Evolutionary conservation across 2,888 invertebrate species (phyloP).

Genomic region (Tetragonisca angustula): DNA sequence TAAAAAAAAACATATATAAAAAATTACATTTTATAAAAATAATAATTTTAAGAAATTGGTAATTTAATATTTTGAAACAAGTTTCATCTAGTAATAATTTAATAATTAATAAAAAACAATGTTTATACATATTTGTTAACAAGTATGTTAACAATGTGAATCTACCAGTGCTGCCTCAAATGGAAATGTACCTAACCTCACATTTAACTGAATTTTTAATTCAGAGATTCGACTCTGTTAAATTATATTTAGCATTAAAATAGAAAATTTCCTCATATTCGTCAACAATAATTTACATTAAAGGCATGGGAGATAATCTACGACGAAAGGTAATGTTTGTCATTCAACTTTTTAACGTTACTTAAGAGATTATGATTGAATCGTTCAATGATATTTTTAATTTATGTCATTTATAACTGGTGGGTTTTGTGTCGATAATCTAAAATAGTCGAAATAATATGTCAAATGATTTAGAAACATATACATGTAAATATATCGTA

Average conservation of each 20-base stretch:
- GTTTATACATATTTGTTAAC: neutral
- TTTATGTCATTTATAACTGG: neutral
- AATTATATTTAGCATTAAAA: neutral
- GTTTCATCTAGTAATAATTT: neutral
- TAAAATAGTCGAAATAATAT: neutral
- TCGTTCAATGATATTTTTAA: neutral
- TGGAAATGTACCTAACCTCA: neutral
- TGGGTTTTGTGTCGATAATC: neutral
- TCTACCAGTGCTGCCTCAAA: conserved; percentile 2
- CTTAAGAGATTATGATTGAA: neutral
- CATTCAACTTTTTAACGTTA: neutral
- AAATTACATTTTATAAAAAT: neutral
- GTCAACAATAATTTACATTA: neutral
- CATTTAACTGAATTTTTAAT: neutral
- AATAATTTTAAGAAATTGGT: neutral
- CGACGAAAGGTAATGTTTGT: conserved; percentile 38
- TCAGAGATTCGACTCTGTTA: neutral
- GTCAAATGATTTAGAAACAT: neutral
- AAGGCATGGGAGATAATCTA: conserved; percentile 40
- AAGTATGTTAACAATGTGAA: neutral
- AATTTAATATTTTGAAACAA: neutral
- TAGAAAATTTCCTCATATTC: neutral
- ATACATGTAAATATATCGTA: neutral
- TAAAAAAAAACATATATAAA: neutral
- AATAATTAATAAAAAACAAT: neutral